Base-by-base conservation (phyloP, 2,113 vertebrate genomes). In the Sander lucioperca region DNA sequence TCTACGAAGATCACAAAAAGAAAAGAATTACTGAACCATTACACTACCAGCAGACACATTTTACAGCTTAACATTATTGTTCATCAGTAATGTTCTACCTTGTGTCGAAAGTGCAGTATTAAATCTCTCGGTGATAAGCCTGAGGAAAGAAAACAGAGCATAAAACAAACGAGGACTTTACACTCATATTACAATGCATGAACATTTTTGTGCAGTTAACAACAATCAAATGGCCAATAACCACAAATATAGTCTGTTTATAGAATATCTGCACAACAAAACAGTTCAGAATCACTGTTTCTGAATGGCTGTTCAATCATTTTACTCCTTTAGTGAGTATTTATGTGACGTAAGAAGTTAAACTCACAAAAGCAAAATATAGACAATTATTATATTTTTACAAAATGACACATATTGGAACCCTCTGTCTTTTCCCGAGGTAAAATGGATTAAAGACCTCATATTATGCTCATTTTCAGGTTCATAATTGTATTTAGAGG, bases 121-220 rank as follows among this genome's bases (percentile, higher is more conserved):
- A 99, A 96, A 94, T 99, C 98, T 91, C 98, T 96, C 65, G 98
- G 96, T 65, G 98, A 99, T 25, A 99, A 93, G 65, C 98, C 98
- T 99, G 92, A 70, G 65, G 36, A 9, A 25, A 76, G 64, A 57
- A 54, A 39, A 66, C 12, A 43, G 10, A 65, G 56, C 0, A 2
- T 65, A 8, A 66, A 53, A 11, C n/a, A 56, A 14, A 64, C 14
- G 25, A 45, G 59, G 54, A 53, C 19, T 47, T 27, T 10, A 8
- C 12, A 18, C 30, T 12, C 10, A 4, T 33, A 54, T 1, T 51
- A 2, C n/a, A 18, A 71, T 11, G 16, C 16, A 67, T 2, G 2
- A 48, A 54, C 25, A 50, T 62, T 16, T 69, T 48, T 39, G 9
- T 30, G 30, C 18, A 8, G 12, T 68, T 12, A 19, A 36, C 1